Evolutionary conservation across 2,888 invertebrate genomes (phyloP), one percentile per base, ranked within the genome.

Genomic region (Oligia latruncula): DNA sequence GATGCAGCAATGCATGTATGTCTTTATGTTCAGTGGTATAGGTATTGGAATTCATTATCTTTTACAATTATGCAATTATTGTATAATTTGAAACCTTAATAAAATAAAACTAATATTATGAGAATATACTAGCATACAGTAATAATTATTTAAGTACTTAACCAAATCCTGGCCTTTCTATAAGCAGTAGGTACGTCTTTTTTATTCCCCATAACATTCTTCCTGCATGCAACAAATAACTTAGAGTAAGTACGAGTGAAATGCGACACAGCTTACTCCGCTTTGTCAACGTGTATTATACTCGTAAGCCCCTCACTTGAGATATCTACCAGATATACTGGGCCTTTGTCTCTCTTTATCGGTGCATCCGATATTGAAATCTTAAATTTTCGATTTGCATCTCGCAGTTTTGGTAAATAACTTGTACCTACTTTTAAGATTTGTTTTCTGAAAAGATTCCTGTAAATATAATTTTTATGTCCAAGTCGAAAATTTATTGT

Each of bases 231-330:
- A 89, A 88, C 88, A 88, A 90, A 91, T 91, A 92, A 90, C 88
- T 90, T 88, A 76, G 83, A 88, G 87, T 90, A 88, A 88, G 88
- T 85, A 89, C 83, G 80, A 79, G 82, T 86, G 85, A 85, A 90
- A 88, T 87, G 87, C 87, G 81, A 87, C 85, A 80, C 87, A 87
- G 87, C 90, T 90, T 90, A 87, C 88, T 88, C 80, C 90, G 89
- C 90, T 92, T 91, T 92, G 92, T 91, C 92, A 91, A 90, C 89
- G 88, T 88, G 90, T 91, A 91, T 91, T 91, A 90, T 91, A 88
- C 89, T 90, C 88, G 90, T 91, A 92, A 92, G 92, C 91, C 89
- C 90, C 83, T 82, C 84, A 88, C 87, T 87, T 89, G 88, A 90
- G 87, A 91, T 90, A 92, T 88, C 88, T 90, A 89, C 86, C 62